These are phyloP conservation scores for Suillia variegata DNA, from an alignment of 2,888 invertebrate species.

Conservation along the genomic window DNA sequence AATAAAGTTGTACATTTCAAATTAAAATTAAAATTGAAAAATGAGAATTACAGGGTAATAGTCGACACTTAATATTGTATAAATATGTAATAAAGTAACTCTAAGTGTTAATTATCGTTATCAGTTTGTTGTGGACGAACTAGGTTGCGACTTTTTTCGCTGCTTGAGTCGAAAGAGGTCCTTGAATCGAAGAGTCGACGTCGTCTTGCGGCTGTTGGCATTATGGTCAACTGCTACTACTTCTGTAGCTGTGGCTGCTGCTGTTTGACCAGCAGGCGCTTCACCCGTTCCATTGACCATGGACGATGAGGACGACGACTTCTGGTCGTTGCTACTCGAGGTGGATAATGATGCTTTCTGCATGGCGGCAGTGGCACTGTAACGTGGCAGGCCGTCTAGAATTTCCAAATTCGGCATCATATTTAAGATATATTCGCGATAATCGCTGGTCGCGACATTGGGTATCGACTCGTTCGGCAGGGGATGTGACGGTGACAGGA, in stretches of 20 bases:
- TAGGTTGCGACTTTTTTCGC: slow-evolving; percentile 36
- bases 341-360: slow-evolving; percentile 30
- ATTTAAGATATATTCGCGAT: slow-evolving; percentile 47
- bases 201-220: slow-evolving; percentile 20
- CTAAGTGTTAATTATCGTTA: no score
- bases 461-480: slow-evolving; percentile 16
- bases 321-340: slow-evolving; percentile 14
- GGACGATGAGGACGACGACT: not conserved
- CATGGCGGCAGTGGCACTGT: not conserved
- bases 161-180: slow-evolving; percentile 47
- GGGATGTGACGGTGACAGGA: slow-evolving; percentile 50
- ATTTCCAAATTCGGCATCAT: slow-evolving; percentile 47
- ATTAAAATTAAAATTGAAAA: not conserved
- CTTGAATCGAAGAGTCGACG: slow-evolving; percentile 43
- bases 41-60: not conserved
- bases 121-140: slow-evolving; percentile 48
- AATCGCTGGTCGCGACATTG: slow-evolving; percentile 56
- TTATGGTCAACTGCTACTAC: slow-evolving; percentile 7
- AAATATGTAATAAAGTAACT: no score
- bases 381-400: slow-evolving; percentile 46
- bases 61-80: not conserved
- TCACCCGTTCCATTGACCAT: not conserved
- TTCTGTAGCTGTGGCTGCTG: slow-evolving; percentile 11
- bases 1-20: slow-evolving; percentile 5
- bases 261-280: slow-evolving; percentile 8